Evolutionary conservation across 2,888 invertebrate species (phyloP).

Genomic region (Lagria hirta): DNA sequence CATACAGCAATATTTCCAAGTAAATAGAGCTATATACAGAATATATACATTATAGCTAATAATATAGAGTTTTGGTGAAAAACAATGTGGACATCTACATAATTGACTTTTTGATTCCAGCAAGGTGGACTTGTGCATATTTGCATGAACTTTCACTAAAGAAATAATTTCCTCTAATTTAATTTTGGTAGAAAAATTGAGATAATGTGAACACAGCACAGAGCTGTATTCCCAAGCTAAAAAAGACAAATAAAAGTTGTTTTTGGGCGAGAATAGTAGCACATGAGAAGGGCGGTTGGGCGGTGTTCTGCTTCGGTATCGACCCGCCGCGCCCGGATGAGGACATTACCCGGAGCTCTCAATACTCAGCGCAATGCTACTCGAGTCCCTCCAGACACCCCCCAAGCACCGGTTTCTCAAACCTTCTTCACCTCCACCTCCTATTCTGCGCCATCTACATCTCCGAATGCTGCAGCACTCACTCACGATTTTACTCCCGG

Average conservation of each 20-base stretch:
- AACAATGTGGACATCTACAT: no score
- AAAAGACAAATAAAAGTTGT: slow-evolving; percentile 30
- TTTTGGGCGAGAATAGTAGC: slow-evolving; percentile 44
- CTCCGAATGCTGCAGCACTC: slow-evolving; percentile 31
- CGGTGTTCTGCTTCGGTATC: slow-evolving; percentile 47
- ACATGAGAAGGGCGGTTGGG: slow-evolving; percentile 47
- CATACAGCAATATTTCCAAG: no score
- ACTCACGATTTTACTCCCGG: slow-evolving; percentile 27
- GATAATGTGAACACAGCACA: no score
- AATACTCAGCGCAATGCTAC: slow-evolving; percentile 50
- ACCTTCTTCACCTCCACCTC: slow-evolving; percentile 42
- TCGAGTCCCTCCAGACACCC: slow-evolving; percentile 38
- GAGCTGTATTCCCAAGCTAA: slow-evolving; percentile 14
- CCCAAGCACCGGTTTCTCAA: slow-evolving; percentile 33
- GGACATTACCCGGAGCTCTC: slow-evolving; percentile 55
- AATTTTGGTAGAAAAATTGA: no score
- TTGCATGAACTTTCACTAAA: no score
- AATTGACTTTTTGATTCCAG: no score
- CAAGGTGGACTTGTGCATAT: no score
- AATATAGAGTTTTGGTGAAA: no score
- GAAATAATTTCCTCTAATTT: no score
- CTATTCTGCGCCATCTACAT: slow-evolving; percentile 31
- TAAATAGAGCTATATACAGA: no score
- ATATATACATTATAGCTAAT: no score
- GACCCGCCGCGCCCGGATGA: slow-evolving; percentile 51